Conservation (phyloP, 2,797 vertebrate species). For the Dipus sagitta region DNA sequence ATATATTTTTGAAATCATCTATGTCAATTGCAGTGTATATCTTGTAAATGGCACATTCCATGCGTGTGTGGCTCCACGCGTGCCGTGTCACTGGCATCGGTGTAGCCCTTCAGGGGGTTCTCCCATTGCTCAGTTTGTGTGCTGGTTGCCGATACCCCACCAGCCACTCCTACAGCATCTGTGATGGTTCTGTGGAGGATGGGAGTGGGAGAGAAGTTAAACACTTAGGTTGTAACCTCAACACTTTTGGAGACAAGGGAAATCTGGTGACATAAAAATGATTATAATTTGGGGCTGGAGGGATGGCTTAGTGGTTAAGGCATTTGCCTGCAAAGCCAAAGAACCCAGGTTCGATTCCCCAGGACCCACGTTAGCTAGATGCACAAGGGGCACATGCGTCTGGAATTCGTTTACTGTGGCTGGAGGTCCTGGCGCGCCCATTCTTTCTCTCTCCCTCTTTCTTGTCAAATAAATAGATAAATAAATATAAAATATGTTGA, state of each 20-base stretch:
- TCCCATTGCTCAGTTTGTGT: conserved; percentile 54
- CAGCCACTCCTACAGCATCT: conserved; percentile 21
- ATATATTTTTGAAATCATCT: conserved; percentile 81
- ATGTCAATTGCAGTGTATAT: conserved; percentile 80
- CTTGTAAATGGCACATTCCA: conserved; percentile 79
- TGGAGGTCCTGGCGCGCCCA: too few relatives aligned
- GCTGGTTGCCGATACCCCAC: conserved; percentile 72
- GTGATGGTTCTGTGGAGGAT: not conserved
- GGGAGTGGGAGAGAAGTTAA: not conserved
- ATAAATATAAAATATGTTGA: too few relatives aligned
- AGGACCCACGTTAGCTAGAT: too few relatives aligned
- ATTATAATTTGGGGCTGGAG: not conserved
- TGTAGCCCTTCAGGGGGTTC: not conserved
- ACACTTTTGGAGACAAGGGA: not conserved
- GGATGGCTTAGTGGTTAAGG: too few relatives aligned
- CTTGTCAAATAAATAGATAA: too few relatives aligned
- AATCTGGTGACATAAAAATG: not conserved
- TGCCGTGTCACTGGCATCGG: not conserved
- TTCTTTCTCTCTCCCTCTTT: too few relatives aligned
- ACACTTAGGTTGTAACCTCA: not conserved
- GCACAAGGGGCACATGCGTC: too few relatives aligned
- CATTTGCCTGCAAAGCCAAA: too few relatives aligned
- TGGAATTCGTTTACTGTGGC: too few relatives aligned
- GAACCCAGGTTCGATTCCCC: too few relatives aligned
- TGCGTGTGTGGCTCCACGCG: conserved; percentile 65